Conservation (phyloP, 2,113 vertebrate species). For the Muntiacus reevesi region DNA sequence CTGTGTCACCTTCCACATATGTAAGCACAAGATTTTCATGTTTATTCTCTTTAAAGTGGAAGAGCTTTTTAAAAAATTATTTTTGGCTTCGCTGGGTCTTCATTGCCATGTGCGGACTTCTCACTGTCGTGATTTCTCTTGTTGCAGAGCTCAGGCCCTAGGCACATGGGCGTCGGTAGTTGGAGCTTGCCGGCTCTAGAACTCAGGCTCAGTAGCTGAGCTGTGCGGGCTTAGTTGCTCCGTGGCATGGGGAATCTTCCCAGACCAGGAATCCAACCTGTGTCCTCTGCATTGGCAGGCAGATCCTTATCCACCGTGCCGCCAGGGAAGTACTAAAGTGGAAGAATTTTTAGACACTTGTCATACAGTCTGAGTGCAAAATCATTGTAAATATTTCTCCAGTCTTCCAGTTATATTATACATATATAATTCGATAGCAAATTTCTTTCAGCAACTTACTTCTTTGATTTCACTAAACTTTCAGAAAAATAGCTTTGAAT, state of each 20-base stretch:
- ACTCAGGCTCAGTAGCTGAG: background rate
- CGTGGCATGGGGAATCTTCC: background rate
- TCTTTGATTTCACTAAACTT: conserved; percentile 26
- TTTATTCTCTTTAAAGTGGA: background rate
- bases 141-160: background rate
- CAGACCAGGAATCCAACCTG: background rate
- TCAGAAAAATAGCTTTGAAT: conserved; percentile 27
- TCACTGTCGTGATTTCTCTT: background rate
- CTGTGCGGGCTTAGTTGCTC: background rate
- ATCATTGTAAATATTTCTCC: background rate
- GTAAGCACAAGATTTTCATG: background rate
- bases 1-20: background rate
- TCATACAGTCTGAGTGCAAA: background rate
- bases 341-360: background rate
- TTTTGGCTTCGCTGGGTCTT: background rate
- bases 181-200: background rate
- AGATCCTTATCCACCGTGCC: background rate
- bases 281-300: background rate
- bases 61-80: background rate
- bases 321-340: background rate
- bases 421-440: background rate
- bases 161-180: background rate
- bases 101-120: rapidly evolving
- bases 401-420: background rate
- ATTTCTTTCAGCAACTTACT: background rate